Evolutionary conservation across 1,140 invertebrate species (phyloP), one percentile per base, ranked within the genome.

Genomic region (Temnothorax longispinosus): DNA sequence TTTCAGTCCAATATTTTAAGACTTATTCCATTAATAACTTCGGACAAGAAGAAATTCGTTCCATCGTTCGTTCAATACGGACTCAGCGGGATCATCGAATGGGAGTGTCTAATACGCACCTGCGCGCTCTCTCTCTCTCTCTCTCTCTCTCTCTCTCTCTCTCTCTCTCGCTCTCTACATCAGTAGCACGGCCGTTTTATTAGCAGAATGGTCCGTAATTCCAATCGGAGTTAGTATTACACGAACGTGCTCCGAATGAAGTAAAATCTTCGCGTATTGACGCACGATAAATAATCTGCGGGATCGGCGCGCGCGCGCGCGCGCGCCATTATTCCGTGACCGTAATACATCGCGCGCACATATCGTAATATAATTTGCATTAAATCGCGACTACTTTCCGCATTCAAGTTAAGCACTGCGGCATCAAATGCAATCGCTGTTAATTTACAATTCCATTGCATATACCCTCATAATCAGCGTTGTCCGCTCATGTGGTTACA

Each of bases 201-300:
- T 47, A 60, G 35, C 65, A 67, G 54, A 80, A 82, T 41, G 54
- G 76, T 64, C 85, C 85, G 77, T 86, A 86, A 86, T 85, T 85
- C 82, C 74, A 38, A 13, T 65, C 47, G 32, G 50, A 78, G 82
- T 85, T 85, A 85, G 64, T 69, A 69, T 86, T 86, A 86, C 32
- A 71, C 6, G 27, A 60, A 82, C 85, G 64, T 86, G 65, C 38
- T 62, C 27, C 44, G 62, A 84, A 84, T 84, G 69, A 50, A 56
- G 71, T 38, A 74, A 75, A 84, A 84, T 84, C 80, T 75, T 84
- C 54, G 69, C 67, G 41, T 84, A 84, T 84, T 84, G 80, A 84
- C 69, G 71, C 69, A 75, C 80, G 80, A 84, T 84, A 84, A 84
- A 84, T 84, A 75, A 84, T n/a, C 47, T 52, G 54, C 15, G 41